A percentile compares a stretch with the other conserved stretches of the same genome.
Conservation (phyloP, 2,888 invertebrate species). For the Drosophila demipolita region DNA sequence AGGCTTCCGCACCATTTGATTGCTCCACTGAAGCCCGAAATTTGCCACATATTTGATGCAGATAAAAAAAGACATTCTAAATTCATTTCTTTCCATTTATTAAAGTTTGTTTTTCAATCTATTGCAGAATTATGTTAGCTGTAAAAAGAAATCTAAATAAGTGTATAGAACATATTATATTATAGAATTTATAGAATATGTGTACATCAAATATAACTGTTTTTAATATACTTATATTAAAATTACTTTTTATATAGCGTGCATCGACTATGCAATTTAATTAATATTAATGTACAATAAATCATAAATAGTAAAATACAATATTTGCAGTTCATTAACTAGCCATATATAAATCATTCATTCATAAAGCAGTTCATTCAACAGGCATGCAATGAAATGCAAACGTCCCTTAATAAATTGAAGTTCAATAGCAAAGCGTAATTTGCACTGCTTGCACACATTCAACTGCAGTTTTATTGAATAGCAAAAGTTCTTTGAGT, state of each 20-base stretch:
- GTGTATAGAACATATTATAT: not conserved
- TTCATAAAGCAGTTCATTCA: not conserved
- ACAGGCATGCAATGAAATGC: not conserved
- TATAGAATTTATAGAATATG: not conserved
- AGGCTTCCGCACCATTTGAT: not conserved
- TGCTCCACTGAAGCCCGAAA: not conserved
- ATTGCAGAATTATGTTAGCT: not conserved
- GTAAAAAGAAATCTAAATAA: not conserved
- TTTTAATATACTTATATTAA: not conserved
- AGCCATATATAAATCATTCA: no score
- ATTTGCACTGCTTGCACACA: constrained; percentile 31
- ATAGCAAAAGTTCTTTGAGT: constrained; percentile 55
- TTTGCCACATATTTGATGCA: not conserved
- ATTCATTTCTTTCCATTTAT: not conserved
- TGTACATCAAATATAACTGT: not conserved
- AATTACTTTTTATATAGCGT: no score
- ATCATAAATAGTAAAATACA: not conserved
- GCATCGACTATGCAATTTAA: not conserved
- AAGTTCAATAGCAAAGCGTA: constrained; percentile 42
- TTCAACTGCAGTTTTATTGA: constrained; percentile 12
- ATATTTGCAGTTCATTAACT: not conserved
- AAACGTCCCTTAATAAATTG: constrained; percentile 35
- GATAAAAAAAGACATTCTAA: not conserved
- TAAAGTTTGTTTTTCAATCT: not conserved
- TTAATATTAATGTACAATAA: no score